Conservation (phyloP, 2,888 invertebrate species). For the Luperina nickerlii region DNA sequence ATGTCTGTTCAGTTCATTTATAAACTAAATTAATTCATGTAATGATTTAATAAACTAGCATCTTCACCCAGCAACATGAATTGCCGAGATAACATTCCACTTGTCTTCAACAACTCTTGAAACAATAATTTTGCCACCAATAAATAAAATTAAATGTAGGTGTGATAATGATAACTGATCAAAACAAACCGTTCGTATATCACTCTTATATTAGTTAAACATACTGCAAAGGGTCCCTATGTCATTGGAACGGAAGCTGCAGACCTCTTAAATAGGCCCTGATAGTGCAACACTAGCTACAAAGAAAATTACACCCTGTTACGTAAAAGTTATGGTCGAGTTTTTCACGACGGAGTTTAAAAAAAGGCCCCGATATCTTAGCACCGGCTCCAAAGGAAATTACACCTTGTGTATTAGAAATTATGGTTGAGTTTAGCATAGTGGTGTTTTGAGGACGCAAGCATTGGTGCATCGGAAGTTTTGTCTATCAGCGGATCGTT, state of each 20-base stretch:
- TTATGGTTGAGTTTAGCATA: slow-evolving; percentile 23
- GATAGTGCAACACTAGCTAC: slow-evolving; percentile 41
- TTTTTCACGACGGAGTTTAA: slow-evolving; percentile 37
- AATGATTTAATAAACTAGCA: background rate
- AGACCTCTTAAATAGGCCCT: slow-evolving; percentile 63
- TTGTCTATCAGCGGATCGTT: slow-evolving; percentile 33
- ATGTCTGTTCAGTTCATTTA: background rate
- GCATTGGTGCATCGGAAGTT: slow-evolving; percentile 57
- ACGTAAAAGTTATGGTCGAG: rapidly evolving
- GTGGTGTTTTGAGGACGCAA: background rate
- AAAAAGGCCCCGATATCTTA: slow-evolving; percentile 57
- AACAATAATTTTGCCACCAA: slow-evolving; percentile 23
- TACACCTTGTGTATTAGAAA: rapidly evolving
- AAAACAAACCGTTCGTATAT: slow-evolving; percentile 42
- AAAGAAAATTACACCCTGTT: slow-evolving; percentile 24
- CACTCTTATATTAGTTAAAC: slow-evolving; percentile 45
- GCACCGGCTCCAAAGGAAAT: slow-evolving; percentile 17
- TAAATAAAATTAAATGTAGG: slow-evolving; percentile 32
- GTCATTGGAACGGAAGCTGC: slow-evolving; percentile 84
- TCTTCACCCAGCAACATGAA: background rate
- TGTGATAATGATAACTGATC: slow-evolving; percentile 21
- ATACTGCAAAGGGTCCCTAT: slow-evolving; percentile 68
- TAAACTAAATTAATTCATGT: background rate
- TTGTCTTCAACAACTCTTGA: background rate
- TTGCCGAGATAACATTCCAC: slow-evolving; percentile 4